These are phyloP conservation scores for Larimichthys polyactis DNA, from an alignment of 2,113 vertebrate species.

Conservation along the genomic window DNA sequence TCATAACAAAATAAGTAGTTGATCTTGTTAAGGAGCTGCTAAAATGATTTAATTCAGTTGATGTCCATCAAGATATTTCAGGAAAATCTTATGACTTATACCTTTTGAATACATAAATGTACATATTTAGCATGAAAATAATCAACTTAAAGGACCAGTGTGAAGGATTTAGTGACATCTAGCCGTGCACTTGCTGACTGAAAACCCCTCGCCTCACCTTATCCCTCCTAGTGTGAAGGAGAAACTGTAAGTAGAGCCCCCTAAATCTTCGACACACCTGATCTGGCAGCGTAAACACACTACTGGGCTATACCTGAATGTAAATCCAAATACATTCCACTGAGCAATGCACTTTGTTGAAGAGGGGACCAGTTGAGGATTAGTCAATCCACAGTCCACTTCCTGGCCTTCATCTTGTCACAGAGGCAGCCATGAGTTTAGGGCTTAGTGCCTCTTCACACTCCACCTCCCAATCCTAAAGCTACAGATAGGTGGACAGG, in stretches of 20 bases:
- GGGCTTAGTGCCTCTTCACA: constrained; percentile 19
- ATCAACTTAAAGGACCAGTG: too few species aligned
- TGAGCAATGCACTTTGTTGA: too few species aligned
- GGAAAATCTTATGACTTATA: not conserved
- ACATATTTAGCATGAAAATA: too few species aligned
- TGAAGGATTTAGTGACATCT: too few species aligned
- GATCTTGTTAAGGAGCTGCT: too few species aligned
- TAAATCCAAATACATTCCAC: constrained; percentile 7
- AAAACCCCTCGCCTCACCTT: too few species aligned
- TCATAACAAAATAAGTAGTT: too few species aligned
- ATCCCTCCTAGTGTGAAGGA: too few species aligned
- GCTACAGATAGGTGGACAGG: constrained; percentile 25
- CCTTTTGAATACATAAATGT: not conserved
- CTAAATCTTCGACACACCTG: not conserved
- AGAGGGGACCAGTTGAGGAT: constrained; percentile 20
- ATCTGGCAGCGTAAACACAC: not conserved
- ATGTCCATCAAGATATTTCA: too few species aligned
- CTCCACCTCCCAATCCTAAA: constrained; percentile 28
- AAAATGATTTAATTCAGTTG: too few species aligned
- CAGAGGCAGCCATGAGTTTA: constrained; percentile 21
- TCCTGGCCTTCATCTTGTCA: constrained; percentile 43
- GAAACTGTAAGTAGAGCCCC: not conserved
- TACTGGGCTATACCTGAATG: not conserved
- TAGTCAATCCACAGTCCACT: constrained; percentile 38
- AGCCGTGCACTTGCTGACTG: too few species aligned